phyloP scores from a whole-genome alignment of 2,113 vertebrate genomes.

The Gila orcuttii region DNA sequence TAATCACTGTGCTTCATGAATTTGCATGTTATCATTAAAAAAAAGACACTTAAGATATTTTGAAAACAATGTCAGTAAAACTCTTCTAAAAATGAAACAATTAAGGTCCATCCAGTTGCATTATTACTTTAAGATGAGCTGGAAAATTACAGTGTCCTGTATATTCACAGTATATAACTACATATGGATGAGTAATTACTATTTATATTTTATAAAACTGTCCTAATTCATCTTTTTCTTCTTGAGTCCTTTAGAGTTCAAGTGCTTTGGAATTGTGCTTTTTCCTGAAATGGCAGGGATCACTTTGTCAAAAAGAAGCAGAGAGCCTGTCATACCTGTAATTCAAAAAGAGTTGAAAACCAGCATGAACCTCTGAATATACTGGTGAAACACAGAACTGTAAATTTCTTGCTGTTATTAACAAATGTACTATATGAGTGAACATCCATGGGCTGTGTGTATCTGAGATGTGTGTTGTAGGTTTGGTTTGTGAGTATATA shows the following conservation, averaged over 20 bases:
- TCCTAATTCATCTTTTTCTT: constrained; percentile 61
- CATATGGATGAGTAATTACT: background rate
- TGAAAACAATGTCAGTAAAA: background rate
- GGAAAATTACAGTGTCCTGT: background rate
- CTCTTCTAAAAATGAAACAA: background rate
- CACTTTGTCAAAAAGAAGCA: constrained; percentile 71
- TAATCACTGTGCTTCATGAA: constrained; percentile 14
- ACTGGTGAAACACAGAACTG: background rate
- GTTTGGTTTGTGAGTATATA: background rate
- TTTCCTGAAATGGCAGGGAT: constrained; percentile 50
- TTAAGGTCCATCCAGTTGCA: background rate
- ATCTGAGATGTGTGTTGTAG: background rate
- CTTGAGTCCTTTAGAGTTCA: constrained; percentile 13
- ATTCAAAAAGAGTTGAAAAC: background rate
- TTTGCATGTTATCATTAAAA: background rate
- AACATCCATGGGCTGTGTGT: background rate
- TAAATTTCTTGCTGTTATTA: background rate
- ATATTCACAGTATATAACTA: background rate
- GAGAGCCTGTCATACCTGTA: constrained; percentile 69
- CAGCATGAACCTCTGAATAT: background rate
- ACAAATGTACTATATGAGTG: background rate
- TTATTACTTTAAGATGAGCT: background rate
- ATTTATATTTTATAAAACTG: background rate
- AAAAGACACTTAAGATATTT: background rate
- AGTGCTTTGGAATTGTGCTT: constrained; percentile 32